Evolutionary conservation across 2,113 vertebrate species (phyloP).

Genomic region (Periophthalmus modestus): DNA sequence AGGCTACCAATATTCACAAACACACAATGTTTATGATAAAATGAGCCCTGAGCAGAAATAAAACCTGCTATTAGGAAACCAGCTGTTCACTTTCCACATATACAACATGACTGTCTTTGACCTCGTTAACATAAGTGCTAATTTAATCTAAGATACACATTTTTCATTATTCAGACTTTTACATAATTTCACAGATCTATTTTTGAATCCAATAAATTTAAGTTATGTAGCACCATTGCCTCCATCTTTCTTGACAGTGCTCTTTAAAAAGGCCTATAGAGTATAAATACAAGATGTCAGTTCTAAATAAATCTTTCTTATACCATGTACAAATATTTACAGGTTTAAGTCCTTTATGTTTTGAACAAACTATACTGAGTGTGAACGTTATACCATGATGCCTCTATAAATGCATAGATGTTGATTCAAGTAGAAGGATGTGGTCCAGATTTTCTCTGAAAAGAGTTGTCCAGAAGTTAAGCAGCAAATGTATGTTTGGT

Average conservation of each 20-base stretch:
- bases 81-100: not conserved
- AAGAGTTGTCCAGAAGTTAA: conserved; percentile 36
- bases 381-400: conserved; percentile 12
- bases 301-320: not conserved
- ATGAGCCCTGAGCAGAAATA: conserved; percentile 11
- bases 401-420: conserved; percentile 13
- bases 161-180: not conserved
- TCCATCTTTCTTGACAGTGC: conserved; percentile 19
- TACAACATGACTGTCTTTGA: conserved; percentile 8
- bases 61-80: conserved; percentile 13
- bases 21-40: conserved; percentile 22
- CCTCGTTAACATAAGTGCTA: not conserved
- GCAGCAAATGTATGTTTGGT: conserved; percentile 24
- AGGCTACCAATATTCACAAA: conserved; percentile 37
- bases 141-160: conserved; percentile 3
- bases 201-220: not conserved
- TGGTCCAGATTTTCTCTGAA: conserved; percentile 24
- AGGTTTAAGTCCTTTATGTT: conserved; percentile 38
- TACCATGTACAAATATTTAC: conserved; percentile 33
- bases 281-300: conserved; percentile 8
- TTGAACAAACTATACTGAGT: conserved; percentile 4
- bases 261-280: conserved; percentile 22
- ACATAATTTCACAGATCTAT: not conserved
- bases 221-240: conserved; percentile 59
- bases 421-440: conserved; percentile 59